phyloP scores from a whole-genome alignment of 1,140 invertebrate species.

The Melanaphis sacchari region DNA sequence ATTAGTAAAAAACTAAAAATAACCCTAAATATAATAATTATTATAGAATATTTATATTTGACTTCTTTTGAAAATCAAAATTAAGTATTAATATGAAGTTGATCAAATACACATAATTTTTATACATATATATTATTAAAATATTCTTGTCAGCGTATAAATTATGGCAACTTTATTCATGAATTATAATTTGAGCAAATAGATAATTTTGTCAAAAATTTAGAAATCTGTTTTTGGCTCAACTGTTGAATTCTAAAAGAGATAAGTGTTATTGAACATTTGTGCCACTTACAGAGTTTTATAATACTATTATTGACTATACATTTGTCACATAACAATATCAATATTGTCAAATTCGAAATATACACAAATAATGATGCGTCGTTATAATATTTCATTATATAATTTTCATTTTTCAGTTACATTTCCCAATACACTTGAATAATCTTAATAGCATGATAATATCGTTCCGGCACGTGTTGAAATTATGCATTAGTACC shows the following conservation, averaged over 20 bases:
- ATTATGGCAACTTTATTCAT: not conserved
- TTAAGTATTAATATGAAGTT: not conserved
- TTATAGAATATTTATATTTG: not conserved
- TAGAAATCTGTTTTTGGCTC: not conserved
- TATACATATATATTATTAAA: not conserved
- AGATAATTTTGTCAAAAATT: not conserved
- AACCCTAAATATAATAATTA: too few relatives aligned
- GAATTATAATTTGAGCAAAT: not conserved
- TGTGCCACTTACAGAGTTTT: not conserved
- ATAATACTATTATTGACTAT: not conserved
- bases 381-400: not conserved
- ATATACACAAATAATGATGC: not conserved
- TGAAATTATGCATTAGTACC: not conserved
- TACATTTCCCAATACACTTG: not conserved
- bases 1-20: not conserved
- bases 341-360: not conserved
- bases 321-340: not conserved
- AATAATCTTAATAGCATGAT: not conserved
- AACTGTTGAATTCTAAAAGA: not conserved
- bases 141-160: not conserved
- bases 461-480: not conserved
- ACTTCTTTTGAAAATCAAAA: not conserved
- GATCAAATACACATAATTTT: not conserved
- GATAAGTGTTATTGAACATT: constrained; percentile 39
- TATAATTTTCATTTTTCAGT: not conserved